phyloP scores from a whole-genome alignment of 2,113 vertebrate species.

The Stigmatopora argus region DNA sequence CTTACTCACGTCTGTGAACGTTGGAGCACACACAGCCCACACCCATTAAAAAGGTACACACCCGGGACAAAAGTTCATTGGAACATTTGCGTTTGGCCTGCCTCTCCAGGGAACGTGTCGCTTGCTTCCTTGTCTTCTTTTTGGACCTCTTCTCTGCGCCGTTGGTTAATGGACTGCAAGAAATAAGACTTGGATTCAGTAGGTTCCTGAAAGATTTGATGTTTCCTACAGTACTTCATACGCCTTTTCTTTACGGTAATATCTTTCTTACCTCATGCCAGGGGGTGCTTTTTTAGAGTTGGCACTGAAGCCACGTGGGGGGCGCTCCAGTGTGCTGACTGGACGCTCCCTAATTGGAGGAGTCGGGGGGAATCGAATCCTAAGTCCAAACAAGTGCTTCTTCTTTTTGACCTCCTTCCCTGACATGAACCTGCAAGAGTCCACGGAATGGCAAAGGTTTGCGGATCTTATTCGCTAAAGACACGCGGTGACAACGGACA shows the following conservation, averaged over 20 bases:
- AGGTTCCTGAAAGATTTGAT: conserved; percentile 1
- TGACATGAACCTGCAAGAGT: conserved; percentile 87
- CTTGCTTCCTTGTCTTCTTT: conserved; percentile 84
- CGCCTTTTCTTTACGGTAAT: no score
- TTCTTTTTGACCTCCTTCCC: conserved; percentile 99
- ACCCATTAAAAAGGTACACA: conserved; percentile 26
- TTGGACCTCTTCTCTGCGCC: conserved; percentile 86
- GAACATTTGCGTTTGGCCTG: conserved; percentile 66
- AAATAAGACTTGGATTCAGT: conserved; percentile 4
- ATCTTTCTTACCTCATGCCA: conserved; percentile 74
- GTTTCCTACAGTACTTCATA: no score
- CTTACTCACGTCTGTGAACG: neutral
- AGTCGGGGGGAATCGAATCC: conserved; percentile 91
- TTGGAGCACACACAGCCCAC: conserved; percentile 16
- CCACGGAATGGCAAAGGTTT: neutral
- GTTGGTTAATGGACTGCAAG: conserved; percentile 77
- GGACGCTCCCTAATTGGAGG: conserved; percentile 83
- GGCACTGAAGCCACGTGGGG: conserved; percentile 92
- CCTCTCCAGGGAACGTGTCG: conserved; percentile 78
- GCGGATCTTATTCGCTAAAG: neutral
- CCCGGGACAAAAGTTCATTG: conserved; percentile 61
- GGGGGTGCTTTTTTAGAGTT: conserved; percentile 82
- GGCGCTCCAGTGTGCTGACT: conserved; percentile 80
- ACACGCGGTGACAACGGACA: neutral
- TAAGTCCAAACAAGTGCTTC: conserved; percentile 95